Conservation (phyloP, 64 coral and sea anemone genomes). For the Catalaphyllia jardinei region DNA sequence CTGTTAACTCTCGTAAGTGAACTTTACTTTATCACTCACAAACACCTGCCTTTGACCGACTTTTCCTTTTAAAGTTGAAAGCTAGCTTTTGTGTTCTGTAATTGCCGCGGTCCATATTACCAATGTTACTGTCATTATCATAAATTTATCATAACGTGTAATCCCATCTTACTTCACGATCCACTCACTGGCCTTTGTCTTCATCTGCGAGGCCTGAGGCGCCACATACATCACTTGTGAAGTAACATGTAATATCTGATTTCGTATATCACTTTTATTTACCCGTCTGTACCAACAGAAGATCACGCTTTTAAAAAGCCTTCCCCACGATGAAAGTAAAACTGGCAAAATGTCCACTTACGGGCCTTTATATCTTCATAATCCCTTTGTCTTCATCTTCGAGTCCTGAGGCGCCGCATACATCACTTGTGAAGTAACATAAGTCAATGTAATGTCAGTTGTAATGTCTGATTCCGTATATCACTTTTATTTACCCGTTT, state of each 20-base stretch:
- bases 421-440: neutral
- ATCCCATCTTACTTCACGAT: neutral
- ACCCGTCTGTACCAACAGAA: neutral
- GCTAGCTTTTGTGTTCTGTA: neutral
- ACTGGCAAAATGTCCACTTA: neutral
- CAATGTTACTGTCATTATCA: neutral
- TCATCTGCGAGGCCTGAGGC: neutral
- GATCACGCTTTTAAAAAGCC: neutral
- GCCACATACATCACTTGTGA: neutral
- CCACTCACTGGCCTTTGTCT: neutral
- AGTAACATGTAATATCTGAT: neutral
- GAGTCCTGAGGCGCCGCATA: neutral
- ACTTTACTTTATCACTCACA: neutral
- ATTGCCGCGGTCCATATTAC: neutral
- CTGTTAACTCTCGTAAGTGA: neutral
- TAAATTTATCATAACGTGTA: neutral
- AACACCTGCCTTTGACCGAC: neutral
- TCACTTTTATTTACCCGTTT: neutral
- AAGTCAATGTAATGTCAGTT: neutral
- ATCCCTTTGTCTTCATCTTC: neutral
- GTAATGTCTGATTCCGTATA: too few relatives aligned
- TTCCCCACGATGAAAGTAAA: neutral
- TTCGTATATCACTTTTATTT: neutral
- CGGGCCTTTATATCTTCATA: neutral
- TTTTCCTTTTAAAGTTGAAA: conserved; percentile 6